Evolutionary conservation across 2,888 invertebrate genomes (phyloP).

Genomic region (Heliconius erato): DNA sequence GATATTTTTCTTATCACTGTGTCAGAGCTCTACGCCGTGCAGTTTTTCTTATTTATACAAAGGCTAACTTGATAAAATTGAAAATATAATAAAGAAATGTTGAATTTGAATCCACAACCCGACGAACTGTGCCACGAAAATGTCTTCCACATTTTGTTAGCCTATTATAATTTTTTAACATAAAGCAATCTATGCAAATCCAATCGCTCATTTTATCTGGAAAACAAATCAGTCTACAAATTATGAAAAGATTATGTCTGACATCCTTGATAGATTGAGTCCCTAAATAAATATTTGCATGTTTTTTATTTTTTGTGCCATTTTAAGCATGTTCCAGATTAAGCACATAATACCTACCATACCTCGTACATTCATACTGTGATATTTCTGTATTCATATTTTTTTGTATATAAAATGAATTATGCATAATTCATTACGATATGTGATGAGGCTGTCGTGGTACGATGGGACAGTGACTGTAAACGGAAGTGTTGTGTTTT

Average conservation of each 20-base stretch:
- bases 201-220: conserved; percentile 31
- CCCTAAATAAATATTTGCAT: conserved; percentile 17
- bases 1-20: too few species aligned
- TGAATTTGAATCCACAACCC: neutral
- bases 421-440: neutral
- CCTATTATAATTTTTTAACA: neutral
- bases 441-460: too few species aligned
- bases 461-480: too few species aligned
- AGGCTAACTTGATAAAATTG: too few species aligned
- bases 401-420: neutral
- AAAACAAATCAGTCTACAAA: conserved; percentile 35
- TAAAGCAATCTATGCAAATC: conserved; percentile 17
- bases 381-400: neutral
- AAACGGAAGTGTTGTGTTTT: too few species aligned
- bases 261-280: conserved; percentile 46
- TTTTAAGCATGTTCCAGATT: conserved; percentile 8
- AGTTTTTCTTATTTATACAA: too few species aligned
- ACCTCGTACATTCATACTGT: neutral
- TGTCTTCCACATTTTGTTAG: neutral
- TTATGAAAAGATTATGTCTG: conserved; percentile 37
- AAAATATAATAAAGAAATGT: too few species aligned
- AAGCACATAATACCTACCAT: neutral
- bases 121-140: neutral
- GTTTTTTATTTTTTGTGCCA: conserved; percentile 1
- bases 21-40: too few species aligned